Percentiles rank a stretch among this genome's conserved stretches.
phyloP scores from a whole-genome alignment of 2,113 vertebrate genomes.

The Irena cyanogastra region DNA sequence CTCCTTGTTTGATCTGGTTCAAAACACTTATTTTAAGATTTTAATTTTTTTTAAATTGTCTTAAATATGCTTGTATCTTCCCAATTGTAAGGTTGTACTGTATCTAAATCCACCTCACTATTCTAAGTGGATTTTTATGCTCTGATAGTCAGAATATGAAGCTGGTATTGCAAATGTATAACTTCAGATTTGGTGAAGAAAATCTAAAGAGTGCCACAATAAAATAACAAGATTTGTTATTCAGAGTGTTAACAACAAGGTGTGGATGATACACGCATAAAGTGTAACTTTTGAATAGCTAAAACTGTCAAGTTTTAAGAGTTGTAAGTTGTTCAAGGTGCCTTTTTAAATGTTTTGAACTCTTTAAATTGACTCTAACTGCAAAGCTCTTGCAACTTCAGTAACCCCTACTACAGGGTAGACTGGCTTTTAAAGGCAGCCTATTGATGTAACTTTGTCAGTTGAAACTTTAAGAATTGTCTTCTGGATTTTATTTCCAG shows the following conservation, averaged over 20 bases:
- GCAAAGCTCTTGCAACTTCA: slow-evolving; percentile 29
- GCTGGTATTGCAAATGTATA: background rate
- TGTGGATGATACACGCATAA: slow-evolving; percentile 5
- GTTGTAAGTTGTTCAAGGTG: slow-evolving; percentile 68
- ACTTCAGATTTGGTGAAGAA: background rate
- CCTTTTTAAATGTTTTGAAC: slow-evolving; percentile 67
- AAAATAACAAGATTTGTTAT: background rate
- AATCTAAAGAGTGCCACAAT: slow-evolving; percentile 13
- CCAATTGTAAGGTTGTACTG: background rate
- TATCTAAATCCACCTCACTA: background rate
- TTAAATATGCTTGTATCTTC: slow-evolving; percentile 51
- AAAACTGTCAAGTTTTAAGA: slow-evolving; percentile 33
- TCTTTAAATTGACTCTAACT: slow-evolving; percentile 55
- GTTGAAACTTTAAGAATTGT: slow-evolving; percentile 37
- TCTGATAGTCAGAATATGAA: background rate
- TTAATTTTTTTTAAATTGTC: slow-evolving; percentile 20
- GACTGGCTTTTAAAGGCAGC: slow-evolving; percentile 31
- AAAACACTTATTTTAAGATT: slow-evolving; percentile 43
- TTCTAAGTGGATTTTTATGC: slow-evolving; percentile 42
- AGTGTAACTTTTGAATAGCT: slow-evolving; percentile 12
- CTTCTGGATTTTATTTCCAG: slow-evolving; percentile 40
- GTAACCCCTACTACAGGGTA: background rate
- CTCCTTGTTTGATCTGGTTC: slow-evolving; percentile 40
- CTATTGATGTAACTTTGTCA: background rate
- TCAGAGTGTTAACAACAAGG: slow-evolving; percentile 35